phyloP scores from a whole-genome alignment of 2,113 vertebrate genomes.

The Apus apus region DNA sequence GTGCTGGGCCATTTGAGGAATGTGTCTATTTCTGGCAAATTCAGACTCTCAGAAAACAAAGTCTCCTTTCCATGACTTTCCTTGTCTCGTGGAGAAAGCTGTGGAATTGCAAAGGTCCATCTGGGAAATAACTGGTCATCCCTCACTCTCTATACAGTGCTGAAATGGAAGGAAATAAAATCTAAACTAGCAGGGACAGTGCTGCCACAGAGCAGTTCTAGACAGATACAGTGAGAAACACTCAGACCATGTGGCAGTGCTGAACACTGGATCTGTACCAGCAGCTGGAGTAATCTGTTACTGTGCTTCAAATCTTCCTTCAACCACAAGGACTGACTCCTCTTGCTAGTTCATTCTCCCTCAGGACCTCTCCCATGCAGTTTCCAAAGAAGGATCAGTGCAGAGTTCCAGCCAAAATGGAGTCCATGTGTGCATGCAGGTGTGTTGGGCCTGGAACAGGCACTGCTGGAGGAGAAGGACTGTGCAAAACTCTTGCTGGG shows the following conservation, averaged over 20 bases:
- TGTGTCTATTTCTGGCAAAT: not conserved
- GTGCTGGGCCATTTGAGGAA: not conserved
- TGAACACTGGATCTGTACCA: not conserved
- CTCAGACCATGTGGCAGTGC: not conserved
- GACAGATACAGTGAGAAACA: not conserved
- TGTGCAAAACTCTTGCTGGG: not conserved
- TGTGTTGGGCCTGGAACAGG: not conserved
- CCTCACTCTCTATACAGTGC: not conserved
- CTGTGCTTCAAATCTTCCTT: not conserved
- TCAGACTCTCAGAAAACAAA: not conserved
- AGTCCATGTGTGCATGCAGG: rapidly evolving
- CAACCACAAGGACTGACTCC: not conserved
- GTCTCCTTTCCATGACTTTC: not conserved
- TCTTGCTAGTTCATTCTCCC: not conserved
- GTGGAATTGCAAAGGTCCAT: not conserved
- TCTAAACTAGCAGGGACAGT: not conserved
- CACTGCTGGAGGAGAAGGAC: not conserved
- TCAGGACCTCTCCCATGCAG: not conserved
- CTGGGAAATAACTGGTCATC: not conserved
- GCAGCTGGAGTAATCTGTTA: not conserved
- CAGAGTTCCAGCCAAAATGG: not conserved
- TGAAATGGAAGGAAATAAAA: not conserved
- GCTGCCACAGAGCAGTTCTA: not conserved
- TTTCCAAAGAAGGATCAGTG: not conserved
- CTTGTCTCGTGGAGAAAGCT: not conserved